Evolutionary conservation across 2,797 vertebrate genomes (phyloP).

Genomic region (Sorex maritimensis): DNA sequence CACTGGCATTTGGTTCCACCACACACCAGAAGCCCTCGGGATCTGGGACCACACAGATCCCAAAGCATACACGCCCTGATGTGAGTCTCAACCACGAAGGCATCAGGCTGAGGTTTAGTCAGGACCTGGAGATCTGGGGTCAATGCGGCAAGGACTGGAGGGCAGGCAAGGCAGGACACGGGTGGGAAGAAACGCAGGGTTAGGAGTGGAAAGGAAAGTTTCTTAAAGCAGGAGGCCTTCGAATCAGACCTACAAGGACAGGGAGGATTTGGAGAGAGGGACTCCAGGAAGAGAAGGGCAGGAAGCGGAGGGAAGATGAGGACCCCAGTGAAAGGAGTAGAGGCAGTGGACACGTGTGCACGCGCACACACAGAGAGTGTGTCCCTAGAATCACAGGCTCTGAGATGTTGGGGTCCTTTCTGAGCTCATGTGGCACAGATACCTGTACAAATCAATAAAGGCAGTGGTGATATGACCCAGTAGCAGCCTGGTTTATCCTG

Average conservation of each 20-base stretch:
- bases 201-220: background rate
- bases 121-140: slow-evolving; percentile 4
- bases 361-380: background rate
- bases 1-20: background rate
- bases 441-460: slow-evolving; percentile 77
- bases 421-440: background rate
- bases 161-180: background rate
- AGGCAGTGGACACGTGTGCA: background rate
- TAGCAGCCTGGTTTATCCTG: slow-evolving; percentile 35
- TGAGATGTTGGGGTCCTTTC: background rate
- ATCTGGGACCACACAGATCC: background rate
- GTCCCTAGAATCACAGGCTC: slow-evolving; percentile 23
- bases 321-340: background rate
- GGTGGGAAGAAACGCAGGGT: too few relatives aligned
- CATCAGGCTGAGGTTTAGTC: background rate
- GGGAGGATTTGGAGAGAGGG: background rate
- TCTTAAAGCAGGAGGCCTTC: slow-evolving; percentile 35
- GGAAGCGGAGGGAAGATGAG: background rate
- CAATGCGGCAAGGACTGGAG: slow-evolving; percentile 14
- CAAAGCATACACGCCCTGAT: background rate
- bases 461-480: slow-evolving; percentile 14
- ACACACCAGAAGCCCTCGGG: background rate
- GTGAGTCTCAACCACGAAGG: background rate
- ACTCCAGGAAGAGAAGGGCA: slow-evolving; percentile 46
- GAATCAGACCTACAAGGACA: background rate